Conservation (phyloP, 2,797 vertebrate species). For the Acrossocheilus fasciatus region DNA sequence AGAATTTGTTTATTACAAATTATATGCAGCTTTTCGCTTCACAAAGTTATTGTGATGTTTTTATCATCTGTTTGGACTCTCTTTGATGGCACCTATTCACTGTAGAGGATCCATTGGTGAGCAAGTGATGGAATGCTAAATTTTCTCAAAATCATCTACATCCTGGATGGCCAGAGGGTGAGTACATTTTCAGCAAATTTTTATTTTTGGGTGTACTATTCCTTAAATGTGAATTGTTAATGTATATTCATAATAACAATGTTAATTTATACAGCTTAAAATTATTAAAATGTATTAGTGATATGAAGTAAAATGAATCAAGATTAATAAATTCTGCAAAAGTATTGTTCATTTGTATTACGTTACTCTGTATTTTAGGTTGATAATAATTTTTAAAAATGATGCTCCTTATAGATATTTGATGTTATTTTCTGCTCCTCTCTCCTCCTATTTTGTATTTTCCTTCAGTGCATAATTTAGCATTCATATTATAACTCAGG, state of each 20-base stretch:
- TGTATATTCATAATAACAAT: background rate
- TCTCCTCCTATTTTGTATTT: conserved; percentile 2
- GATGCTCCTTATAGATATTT: background rate
- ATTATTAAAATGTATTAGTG: background rate
- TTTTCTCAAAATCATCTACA: no score
- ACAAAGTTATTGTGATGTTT: background rate
- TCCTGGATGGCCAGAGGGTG: background rate
- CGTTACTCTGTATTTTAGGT: background rate
- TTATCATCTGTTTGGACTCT: background rate
- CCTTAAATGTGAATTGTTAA: background rate
- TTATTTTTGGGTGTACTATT: no score
- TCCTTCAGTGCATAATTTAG: conserved; percentile 10
- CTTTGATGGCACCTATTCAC: background rate
- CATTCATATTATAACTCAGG: conserved; percentile 23
- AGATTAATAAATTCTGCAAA: background rate
- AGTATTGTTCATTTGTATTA: background rate
- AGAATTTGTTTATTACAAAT: background rate
- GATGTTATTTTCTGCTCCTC: background rate
- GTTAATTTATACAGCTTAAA: background rate
- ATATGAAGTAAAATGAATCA: no score
- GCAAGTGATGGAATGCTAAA: no score
- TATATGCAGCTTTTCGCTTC: background rate
- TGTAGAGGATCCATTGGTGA: background rate
- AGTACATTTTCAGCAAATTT: background rate
- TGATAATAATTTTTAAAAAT: background rate